Conservation (phyloP, 2,113 vertebrate genomes). For the Suncus etruscus region DNA sequence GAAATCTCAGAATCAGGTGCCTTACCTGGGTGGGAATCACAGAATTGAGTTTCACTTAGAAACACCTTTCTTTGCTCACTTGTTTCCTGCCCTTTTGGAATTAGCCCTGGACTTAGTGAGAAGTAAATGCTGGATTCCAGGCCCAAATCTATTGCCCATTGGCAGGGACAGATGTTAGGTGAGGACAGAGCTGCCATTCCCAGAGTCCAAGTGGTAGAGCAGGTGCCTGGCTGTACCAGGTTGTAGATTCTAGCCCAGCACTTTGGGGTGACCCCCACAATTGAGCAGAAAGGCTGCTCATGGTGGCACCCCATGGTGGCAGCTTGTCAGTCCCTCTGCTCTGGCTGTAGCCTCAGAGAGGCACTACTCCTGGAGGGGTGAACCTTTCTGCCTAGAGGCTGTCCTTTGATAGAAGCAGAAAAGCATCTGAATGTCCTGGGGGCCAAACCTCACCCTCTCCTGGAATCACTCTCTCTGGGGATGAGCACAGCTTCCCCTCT, state of each 20-base stretch:
- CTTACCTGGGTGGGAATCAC: not conserved
- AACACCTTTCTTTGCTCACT: not conserved
- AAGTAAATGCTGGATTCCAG: not conserved
- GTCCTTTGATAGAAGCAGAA: too few species aligned
- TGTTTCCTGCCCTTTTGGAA: not conserved
- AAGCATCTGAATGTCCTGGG: not conserved
- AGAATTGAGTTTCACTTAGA: not conserved
- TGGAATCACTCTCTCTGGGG: not conserved
- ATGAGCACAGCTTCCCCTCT: too few species aligned
- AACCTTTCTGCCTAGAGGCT: not conserved
- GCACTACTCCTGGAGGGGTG: not conserved
- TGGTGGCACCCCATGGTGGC: too few species aligned
- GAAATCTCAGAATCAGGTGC: not conserved
- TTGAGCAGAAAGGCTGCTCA: not conserved
- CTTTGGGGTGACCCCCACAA: too few species aligned
- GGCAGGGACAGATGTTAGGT: rapidly evolving
- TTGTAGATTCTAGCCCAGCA: too few species aligned
- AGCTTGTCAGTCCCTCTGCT: not conserved
- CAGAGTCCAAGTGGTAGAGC: too few species aligned
- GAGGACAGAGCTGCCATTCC: not conserved
- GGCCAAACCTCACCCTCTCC: not conserved
- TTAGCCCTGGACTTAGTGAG: not conserved
- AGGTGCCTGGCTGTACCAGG: too few species aligned
- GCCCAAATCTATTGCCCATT: not conserved
- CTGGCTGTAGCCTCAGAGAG: slow-evolving; percentile 25